Evolutionary conservation across 2,113 vertebrate species (phyloP), one percentile per base, ranked within the genome.

Genomic region (Noctilio leporinus): DNA sequence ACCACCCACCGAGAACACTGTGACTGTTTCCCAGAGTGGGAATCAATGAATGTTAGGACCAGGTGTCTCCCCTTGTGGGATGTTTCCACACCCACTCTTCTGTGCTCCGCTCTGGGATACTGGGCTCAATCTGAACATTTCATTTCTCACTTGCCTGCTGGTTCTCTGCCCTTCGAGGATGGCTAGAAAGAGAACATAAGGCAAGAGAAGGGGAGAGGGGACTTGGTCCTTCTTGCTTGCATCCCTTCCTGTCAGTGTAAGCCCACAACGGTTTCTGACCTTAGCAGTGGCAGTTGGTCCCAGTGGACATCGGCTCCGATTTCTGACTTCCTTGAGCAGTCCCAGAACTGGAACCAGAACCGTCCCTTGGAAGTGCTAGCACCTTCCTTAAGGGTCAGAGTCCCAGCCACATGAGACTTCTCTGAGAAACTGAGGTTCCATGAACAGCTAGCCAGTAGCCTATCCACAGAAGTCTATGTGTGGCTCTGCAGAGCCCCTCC

Each of bases 401-500:
- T 73, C 53, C 69, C 47, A 82, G 83, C 20, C 14, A 1, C 40
- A 7, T 47, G 35, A 57, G 12, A 45, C 28, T 51, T 53, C 65
- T 64, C 53, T 38, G 51, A 15, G 26, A 38, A 3, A 53, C 24
- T 2, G 30, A 76, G 16, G 19, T 10, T 3, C 40, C 35, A 1
- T 33, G 28, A 51, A n/a, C n/a, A 78, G 65, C 80, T 24, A 7
- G 12, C 5, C 43, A 49, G 26, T 28, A 28, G 19, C 45, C 3
- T 51, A 1, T 26, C 24, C 59, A 3, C 15, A 19, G n/a, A 45
- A 53, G 6, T 51, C 64, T n/a, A 17, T 14, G 49, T 6, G 12
- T 9, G 33, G 55, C 28, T 1, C 0, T 6, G 70, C 10, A 7
- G 65, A 73, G 55, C 16, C 20, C 2, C 12, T 1, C 1, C 40